Percentiles rank a stretch among this genome's conserved stretches.
Evolutionary conservation across 2,113 vertebrate species (phyloP).

Genomic region (Piaya cayana): DNA sequence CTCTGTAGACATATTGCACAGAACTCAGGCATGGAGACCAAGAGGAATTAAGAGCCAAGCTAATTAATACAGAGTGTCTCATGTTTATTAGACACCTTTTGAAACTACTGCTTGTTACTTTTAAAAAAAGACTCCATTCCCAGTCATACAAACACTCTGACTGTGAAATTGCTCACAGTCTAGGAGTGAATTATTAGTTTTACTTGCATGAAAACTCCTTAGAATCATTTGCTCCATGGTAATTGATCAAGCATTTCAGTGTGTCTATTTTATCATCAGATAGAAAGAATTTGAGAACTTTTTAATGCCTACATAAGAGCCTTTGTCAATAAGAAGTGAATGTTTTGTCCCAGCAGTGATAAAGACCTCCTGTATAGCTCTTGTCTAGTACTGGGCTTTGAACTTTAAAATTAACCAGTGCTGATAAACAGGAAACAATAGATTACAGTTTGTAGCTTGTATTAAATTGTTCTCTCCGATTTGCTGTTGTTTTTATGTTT

Average conservation of each 20-base stretch:
- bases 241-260: constrained; percentile 26
- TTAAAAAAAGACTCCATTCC: background rate
- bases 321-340: constrained; percentile 28
- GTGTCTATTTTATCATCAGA: constrained; percentile 28
- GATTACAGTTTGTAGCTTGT: background rate
- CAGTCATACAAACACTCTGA: background rate
- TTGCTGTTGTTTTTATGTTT: background rate
- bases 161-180: background rate
- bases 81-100: background rate
- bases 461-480: background rate
- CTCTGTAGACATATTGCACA: background rate
- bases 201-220: background rate
- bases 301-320: constrained; percentile 19
- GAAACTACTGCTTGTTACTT: constrained; percentile 16
- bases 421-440: constrained; percentile 41
- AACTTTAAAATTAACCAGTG: constrained; percentile 6
- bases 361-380: constrained; percentile 55
- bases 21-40: background rate
- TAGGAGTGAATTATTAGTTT: background rate
- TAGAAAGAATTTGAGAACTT: constrained; percentile 5
- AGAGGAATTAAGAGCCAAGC: background rate
- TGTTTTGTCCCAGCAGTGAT: constrained; percentile 27
- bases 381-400: constrained; percentile 3
- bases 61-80: constrained; percentile 12
- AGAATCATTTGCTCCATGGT: background rate